Evolutionary conservation across 2,113 vertebrate species (phyloP).

Genomic region (Taxidea taxus): DNA sequence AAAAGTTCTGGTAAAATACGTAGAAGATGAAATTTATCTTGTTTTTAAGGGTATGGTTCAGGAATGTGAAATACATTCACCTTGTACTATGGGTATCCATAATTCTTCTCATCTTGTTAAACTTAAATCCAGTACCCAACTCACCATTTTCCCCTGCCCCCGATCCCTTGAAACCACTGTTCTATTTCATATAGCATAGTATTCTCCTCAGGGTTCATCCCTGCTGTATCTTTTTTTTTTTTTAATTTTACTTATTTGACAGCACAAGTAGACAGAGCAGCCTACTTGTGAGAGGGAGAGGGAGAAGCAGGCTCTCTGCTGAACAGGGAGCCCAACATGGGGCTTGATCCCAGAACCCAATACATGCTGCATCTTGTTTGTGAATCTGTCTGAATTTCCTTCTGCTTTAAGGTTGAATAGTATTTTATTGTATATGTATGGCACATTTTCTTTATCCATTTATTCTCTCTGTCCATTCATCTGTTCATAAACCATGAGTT

Average conservation of each 20-base stretch:
- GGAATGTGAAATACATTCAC: background rate
- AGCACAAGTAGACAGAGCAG: no score
- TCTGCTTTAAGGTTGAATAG: background rate
- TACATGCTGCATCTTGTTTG: background rate
- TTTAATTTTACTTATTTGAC: no score
- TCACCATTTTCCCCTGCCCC: background rate
- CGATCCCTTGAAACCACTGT: background rate
- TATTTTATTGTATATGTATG: background rate
- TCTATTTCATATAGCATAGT: background rate
- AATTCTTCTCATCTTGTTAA: background rate
- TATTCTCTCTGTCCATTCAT: background rate
- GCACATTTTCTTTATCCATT: background rate
- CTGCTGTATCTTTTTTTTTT: no score
- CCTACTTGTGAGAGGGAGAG: no score
- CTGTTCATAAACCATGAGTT: no score
- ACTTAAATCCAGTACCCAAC: background rate
- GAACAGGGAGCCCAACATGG: no score
- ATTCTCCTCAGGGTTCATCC: background rate
- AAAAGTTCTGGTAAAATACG: background rate
- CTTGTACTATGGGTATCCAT: background rate
- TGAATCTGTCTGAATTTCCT: background rate
- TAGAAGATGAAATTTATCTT: background rate
- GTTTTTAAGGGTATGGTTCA: background rate
- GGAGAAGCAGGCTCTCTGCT: no score
- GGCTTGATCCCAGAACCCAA: no score